Percentiles rank a stretch among this genome's conserved stretches.
Evolutionary conservation across 2,113 vertebrate species (phyloP).

Genomic region (Tupaia tana): DNA sequence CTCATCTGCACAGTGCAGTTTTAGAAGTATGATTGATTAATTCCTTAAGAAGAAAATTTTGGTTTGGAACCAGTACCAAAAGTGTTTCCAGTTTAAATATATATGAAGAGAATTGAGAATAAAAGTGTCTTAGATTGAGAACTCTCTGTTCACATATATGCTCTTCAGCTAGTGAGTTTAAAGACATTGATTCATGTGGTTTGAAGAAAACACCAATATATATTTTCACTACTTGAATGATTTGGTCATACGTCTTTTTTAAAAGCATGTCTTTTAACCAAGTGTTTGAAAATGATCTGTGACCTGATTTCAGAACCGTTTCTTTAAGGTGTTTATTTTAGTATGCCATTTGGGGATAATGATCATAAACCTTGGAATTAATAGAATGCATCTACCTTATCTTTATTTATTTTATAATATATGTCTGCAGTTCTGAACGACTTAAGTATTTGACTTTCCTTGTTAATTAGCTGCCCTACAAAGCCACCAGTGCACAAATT

Average conservation of each 20-base stretch:
- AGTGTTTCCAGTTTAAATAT: not conserved
- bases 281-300: slow-evolving; percentile 22
- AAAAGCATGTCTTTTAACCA: not conserved
- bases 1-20: slow-evolving; percentile 28
- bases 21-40: slow-evolving; percentile 69
- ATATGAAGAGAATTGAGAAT: slow-evolving; percentile 34
- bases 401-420: slow-evolving; percentile 49
- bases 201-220: not conserved
- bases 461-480: slow-evolving; percentile 59
- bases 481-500: slow-evolving; percentile 51
- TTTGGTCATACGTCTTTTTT: not conserved
- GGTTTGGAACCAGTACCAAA: slow-evolving; percentile 50
- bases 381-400: slow-evolving; percentile 47
- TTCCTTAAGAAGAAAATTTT: slow-evolving; percentile 40
- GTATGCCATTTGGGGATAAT: slow-evolving; percentile 23
- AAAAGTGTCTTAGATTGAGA: not conserved
- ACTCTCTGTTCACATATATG: not conserved
- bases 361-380: slow-evolving; percentile 39
- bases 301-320: not conserved
- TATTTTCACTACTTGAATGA: not conserved
- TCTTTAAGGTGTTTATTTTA: slow-evolving; percentile 46
- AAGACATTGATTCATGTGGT: not conserved
- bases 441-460: slow-evolving; percentile 55
- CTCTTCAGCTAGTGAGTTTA: not conserved
- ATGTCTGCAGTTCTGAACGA: not conserved